Base-by-base conservation (phyloP, 2,113 vertebrate genomes). In the Oryzias javanicus region DNA sequence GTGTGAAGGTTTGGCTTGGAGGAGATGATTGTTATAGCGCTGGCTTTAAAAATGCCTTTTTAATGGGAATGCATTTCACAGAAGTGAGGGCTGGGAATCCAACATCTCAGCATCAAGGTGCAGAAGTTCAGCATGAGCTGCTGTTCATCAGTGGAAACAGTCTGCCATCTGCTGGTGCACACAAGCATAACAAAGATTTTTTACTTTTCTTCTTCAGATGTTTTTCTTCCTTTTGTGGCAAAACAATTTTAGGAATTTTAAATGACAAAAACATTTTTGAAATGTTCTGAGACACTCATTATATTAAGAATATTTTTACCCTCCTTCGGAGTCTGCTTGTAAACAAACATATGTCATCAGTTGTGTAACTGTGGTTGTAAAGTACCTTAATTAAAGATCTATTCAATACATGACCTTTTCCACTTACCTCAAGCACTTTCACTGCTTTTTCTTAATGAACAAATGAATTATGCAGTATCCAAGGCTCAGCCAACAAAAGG, bases 11-110 rank as follows among this genome's bases (percentile, higher is more conserved):
- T 80, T 80, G 82, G 87, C 85, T 88, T 84, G 61, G 67, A 76
- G 79, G 76, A 88, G 87, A 89, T 90, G 88, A 92, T 91, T 85
- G 89, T 91, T 90, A 90, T 87, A 88, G 88, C 88, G 75, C 81
- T 90, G 82, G 83, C 85, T 90, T 91, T 90, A 89, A 87, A 90
- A 91, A 88, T 85, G 76, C 77, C 82, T 83, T 83, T 91, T 89
- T 91, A 90, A 91, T 90, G 85, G 86, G 87, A 89, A 90, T 79
- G 88, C 80, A 69, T 90, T 91, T 91, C 89, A 89, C 87, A 90
- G 84, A 86, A 80, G 56, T 35, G 58, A 85, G 81, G 78, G 86
- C 84, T 87, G 67, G 80, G 80, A 85, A 88, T 80, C 76, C 81
- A 74, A 78, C 78, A 80, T 82, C 82, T 85, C 76, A 81, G 83